A percentile compares a stretch with the other conserved stretches of the same genome.
phyloP scores from a whole-genome alignment of 1,140 invertebrate species.

The Diploscapter pachys region DNA sequence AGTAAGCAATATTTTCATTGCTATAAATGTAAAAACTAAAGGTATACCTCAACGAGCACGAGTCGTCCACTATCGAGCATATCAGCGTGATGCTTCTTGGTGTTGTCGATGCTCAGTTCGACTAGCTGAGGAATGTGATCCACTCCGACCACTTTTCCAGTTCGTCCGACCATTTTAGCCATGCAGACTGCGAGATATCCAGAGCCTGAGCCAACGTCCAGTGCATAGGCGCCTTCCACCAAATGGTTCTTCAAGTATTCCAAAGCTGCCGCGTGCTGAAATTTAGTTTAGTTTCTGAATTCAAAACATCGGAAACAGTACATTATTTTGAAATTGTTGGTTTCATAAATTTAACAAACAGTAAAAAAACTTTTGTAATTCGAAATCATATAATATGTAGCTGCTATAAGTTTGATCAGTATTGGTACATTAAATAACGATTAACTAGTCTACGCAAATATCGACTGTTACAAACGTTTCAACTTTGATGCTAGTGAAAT shows the following conservation, averaged over 20 bases:
- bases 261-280: constrained; percentile 83
- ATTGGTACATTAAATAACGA: too few relatives aligned
- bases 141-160: constrained; percentile 77
- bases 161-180: constrained; percentile 71
- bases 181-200: constrained; percentile 94
- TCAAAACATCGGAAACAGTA: background rate
- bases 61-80: constrained; percentile 69
- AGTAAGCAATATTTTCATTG: too few relatives aligned
- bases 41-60: constrained; percentile 66
- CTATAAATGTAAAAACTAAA: background rate
- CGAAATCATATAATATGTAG: too few relatives aligned
- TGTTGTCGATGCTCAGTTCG: constrained; percentile 72
- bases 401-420: too few relatives aligned
- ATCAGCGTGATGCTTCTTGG: constrained; percentile 72
- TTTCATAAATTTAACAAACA: too few relatives aligned
- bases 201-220: constrained; percentile 92
- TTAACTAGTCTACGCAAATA: background rate
- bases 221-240: constrained; percentile 71
- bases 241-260: constrained; percentile 81
- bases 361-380: too few relatives aligned
- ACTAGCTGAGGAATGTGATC: constrained; percentile 86
- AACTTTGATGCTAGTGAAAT: too few relatives aligned
- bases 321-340: too few relatives aligned
- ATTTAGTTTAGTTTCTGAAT: background rate
- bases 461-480: too few relatives aligned